Evolutionary conservation across 1,140 invertebrate species (phyloP).

Genomic region (Diachasmimorpha longicaudata): DNA sequence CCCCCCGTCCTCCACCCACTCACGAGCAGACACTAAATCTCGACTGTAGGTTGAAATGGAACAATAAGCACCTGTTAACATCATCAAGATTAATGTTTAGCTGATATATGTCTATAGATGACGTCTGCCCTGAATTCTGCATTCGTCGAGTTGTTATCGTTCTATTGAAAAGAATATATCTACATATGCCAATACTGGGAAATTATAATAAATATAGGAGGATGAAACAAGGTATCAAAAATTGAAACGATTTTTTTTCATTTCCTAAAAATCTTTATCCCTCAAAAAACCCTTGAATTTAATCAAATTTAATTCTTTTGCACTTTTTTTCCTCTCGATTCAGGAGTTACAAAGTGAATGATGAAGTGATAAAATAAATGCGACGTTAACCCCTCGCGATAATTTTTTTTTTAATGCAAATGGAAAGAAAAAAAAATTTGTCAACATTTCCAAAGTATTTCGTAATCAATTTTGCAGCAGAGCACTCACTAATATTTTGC

Average conservation of each 20-base stretch:
- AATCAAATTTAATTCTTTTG: too few relatives aligned
- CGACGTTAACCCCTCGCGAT: too few relatives aligned
- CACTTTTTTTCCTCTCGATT: too few relatives aligned
- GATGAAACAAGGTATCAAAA: not conserved
- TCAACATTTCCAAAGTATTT: too few relatives aligned
- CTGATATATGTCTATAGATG: constrained; percentile 6
- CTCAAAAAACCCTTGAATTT: too few relatives aligned
- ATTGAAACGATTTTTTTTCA: not conserved
- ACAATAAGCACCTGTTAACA: constrained; percentile 10
- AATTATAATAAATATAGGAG: constrained; percentile 14
- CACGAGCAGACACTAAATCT: constrained; percentile 10
- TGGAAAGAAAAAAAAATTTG: too few relatives aligned
- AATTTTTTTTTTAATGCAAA: not conserved
- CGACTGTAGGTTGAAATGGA: constrained; percentile 19
- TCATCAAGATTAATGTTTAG: not conserved
- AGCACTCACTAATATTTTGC: too few relatives aligned
- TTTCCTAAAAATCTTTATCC: too few relatives aligned
- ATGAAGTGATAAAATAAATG: too few relatives aligned
- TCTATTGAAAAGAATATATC: constrained; percentile 9
- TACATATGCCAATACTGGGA: not conserved
- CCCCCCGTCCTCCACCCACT: constrained; percentile 12
- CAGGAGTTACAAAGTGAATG: too few relatives aligned
- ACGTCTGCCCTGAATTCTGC: not conserved
- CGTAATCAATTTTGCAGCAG: too few relatives aligned
- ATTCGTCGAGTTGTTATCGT: constrained; percentile 9